phyloP scores from a whole-genome alignment of 2,888 invertebrate genomes.

The Caenorhabditis sp. region DNA sequence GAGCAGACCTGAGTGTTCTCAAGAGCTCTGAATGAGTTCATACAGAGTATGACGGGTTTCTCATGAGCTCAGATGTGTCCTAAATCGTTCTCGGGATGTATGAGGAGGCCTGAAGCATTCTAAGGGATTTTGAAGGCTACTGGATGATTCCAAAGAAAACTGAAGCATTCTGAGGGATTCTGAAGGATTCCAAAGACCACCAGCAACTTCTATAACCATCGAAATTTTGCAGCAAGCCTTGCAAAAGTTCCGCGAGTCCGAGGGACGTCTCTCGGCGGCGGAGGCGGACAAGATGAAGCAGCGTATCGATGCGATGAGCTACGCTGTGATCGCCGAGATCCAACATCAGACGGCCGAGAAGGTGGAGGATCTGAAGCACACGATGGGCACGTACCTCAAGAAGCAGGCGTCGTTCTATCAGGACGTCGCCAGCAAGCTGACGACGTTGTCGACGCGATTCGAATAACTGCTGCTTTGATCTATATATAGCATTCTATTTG shows the following conservation, averaged over 20 bases:
- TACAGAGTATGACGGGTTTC: no score
- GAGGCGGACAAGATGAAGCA: conserved; percentile 71
- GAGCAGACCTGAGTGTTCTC: no score
- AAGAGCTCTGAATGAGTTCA: no score
- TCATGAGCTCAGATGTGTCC: no score
- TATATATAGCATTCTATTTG: neutral
- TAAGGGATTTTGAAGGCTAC: no score
- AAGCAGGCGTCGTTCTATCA: conserved; percentile 95
- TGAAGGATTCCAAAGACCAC: no score
- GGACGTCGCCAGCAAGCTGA: conserved; percentile 84
- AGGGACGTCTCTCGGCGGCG: conserved; percentile 66
- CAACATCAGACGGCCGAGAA: conserved; percentile 92
- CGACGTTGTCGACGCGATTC: conserved; percentile 71
- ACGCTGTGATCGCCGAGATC: conserved; percentile 94
- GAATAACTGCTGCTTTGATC: conserved; percentile 18
- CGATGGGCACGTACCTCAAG: conserved; percentile 91
- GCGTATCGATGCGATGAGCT: conserved; percentile 93
- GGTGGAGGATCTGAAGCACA: conserved; percentile 90
- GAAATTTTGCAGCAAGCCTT: conserved; percentile 72
- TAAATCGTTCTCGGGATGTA: no score
- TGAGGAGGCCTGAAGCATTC: no score
- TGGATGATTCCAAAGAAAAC: no score
- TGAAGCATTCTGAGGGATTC: no score
- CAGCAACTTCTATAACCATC: no score
- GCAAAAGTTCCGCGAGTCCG: conserved; percentile 72